phyloP scores from a whole-genome alignment of 2,113 vertebrate species.

The Pollimyrus isidori region DNA sequence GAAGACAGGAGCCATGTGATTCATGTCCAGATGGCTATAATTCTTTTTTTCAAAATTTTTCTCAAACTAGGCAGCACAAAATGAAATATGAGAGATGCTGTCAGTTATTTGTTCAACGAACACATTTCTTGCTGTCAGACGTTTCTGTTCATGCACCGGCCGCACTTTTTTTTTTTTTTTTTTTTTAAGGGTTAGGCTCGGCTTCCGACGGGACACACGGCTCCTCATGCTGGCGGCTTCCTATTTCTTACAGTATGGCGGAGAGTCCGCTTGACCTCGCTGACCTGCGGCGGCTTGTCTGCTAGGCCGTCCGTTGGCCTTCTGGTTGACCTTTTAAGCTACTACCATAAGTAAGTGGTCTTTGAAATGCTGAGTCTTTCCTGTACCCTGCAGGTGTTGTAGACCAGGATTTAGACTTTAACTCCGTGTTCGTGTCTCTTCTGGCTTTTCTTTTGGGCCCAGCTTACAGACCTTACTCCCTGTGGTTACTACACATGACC shows the following conservation, averaged over 20 bases:
- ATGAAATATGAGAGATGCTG: neutral
- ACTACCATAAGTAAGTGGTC: conserved; percentile 44
- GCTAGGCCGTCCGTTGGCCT: neutral
- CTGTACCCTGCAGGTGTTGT: neutral
- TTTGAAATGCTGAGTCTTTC: conserved; percentile 31
- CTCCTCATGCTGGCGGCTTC: neutral
- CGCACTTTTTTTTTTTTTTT: neutral
- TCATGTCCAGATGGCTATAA: neutral
- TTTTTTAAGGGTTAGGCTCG: neutral
- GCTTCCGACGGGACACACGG: neutral
- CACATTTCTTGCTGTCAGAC: neutral
- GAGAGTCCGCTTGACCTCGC: neutral
- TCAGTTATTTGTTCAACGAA: neutral
- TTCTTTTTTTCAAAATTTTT: neutral
- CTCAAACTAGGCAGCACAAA: neutral
- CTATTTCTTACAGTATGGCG: neutral
- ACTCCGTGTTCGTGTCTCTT: neutral
- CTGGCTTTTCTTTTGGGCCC: neutral
- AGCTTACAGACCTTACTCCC: neutral
- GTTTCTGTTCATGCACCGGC: neutral
- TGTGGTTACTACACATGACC: neutral
- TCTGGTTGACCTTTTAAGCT: conserved; percentile 10
- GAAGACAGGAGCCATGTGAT: neutral
- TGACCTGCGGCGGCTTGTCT: neutral
- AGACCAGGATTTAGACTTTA: neutral